Conservation (phyloP, 1,140 invertebrate species). For the Hyposmocoma kahamanoa region DNA sequence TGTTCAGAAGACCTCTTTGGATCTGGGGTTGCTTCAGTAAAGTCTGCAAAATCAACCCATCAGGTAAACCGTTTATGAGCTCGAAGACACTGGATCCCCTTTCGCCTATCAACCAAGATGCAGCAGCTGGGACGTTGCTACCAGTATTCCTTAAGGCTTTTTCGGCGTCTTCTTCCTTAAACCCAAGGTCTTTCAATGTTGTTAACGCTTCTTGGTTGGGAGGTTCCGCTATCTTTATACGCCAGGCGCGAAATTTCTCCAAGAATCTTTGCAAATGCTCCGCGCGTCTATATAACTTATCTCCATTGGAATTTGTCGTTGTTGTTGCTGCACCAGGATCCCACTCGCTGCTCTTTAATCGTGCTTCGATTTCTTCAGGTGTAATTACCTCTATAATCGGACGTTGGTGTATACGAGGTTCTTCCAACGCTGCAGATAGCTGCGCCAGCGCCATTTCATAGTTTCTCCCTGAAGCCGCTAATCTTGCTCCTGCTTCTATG, state of each 20-base stretch:
- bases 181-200: constrained; percentile 47
- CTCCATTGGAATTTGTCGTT: constrained; percentile 7
- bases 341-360: constrained; percentile 22
- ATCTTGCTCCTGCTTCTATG: constrained; percentile 52
- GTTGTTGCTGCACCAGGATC: constrained; percentile 10
- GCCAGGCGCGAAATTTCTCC: constrained; percentile 54
- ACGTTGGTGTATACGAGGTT: constrained; percentile 31
- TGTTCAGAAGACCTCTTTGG: constrained; percentile 54
- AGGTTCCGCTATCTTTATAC: constrained; percentile 36
- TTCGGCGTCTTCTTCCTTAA: constrained; percentile 37
- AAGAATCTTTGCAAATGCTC: constrained; percentile 52
- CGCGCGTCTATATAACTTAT: constrained; percentile 29
- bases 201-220: constrained; percentile 43
- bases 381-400: constrained; percentile 50
- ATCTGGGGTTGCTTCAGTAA: constrained; percentile 60
- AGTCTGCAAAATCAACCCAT: constrained; percentile 47
- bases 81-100: constrained; percentile 54
- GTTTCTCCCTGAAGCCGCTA: constrained; percentile 51
- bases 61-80: constrained; percentile 48
- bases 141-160: constrained; percentile 43
- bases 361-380: constrained; percentile 46
- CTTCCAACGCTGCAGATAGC: constrained; percentile 48
- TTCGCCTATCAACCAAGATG: constrained; percentile 55
- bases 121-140: constrained; percentile 53
- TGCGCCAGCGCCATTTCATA: constrained; percentile 51